Conservation (phyloP, 2,113 vertebrate species). For the Peucedramus taeniatus region DNA sequence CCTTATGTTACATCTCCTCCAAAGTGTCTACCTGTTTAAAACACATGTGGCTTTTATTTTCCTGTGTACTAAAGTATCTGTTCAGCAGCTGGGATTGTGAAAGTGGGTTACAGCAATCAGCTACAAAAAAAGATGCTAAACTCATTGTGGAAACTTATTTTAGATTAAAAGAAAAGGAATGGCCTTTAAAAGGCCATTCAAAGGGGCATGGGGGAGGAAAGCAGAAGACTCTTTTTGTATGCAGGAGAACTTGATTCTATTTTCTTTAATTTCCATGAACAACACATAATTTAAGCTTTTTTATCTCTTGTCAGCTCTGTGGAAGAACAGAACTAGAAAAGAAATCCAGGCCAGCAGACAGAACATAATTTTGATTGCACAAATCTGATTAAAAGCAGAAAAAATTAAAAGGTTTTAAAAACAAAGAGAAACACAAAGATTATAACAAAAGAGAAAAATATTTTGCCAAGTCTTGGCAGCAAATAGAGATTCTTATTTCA, state of each 20-base stretch:
- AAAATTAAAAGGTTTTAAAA: neutral
- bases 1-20: neutral
- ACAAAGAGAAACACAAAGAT: neutral
- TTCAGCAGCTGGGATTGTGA: neutral
- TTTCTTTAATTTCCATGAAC: neutral
- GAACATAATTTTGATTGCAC: neutral
- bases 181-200: neutral
- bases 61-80: neutral
- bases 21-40: neutral
- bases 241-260: neutral
- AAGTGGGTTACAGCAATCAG: neutral
- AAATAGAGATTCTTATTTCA: neutral
- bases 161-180: neutral
- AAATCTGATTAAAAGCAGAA: constrained; percentile 2
- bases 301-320: neutral
- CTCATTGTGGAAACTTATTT: neutral
- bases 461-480: neutral
- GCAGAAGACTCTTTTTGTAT: neutral
- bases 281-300: neutral
- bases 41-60: neutral
- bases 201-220: neutral
- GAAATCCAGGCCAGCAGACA: neutral
- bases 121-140: neutral
- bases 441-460: neutral
- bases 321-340: neutral